Base-by-base conservation (phyloP, 2,113 vertebrate genomes). In the Channa maculata region DNA sequence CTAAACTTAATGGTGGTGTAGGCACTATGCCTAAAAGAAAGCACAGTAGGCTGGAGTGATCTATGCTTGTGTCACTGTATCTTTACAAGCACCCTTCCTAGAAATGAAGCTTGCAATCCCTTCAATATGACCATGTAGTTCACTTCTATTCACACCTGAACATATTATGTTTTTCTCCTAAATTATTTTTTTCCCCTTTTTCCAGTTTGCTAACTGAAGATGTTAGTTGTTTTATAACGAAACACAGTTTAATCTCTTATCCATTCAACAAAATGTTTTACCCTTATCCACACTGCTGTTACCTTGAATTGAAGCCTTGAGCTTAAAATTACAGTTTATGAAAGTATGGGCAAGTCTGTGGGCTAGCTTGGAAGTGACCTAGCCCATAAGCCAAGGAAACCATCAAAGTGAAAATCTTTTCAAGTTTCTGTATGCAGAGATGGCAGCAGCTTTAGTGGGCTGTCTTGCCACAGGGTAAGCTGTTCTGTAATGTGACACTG, bases 31-130 rank as follows among this genome's bases (percentile, higher is more conserved):
- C 77, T 60, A 75, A 61, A 74, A 89, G 83, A 86, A 82, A 83
- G 76, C 82, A 82, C 48, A 86, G 78, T 80, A 75, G 73, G 82
- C 61, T 66, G 77, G 46, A 83, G 63, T 85, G 48, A 86, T 87
- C 69, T 88, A 88, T 79, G 70, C 79, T 89, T 72, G 49, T 89
- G 90, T 89, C 91, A 82, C 82, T 83, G 55, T 82, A 86, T 89
- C 77, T 84, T 62, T 77, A 24, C 51, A 85, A 71, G 69, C 50
- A 24, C 74, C 74, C 65, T 74, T 73, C 45, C 80, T 37, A 3
- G 71, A 80, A 66, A 73, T 78, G 68, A 85, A 59, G 39, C 80
- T 83, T 43, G 43, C 66, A 63, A 74, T 73, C 24, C 24, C 24
- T 24, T 24, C 24, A 24, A 24, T 24, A 24, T 24, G 24, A 24